Evolutionary conservation across 2,113 vertebrate genomes (phyloP).

Genomic region (Petroica traversi): DNA sequence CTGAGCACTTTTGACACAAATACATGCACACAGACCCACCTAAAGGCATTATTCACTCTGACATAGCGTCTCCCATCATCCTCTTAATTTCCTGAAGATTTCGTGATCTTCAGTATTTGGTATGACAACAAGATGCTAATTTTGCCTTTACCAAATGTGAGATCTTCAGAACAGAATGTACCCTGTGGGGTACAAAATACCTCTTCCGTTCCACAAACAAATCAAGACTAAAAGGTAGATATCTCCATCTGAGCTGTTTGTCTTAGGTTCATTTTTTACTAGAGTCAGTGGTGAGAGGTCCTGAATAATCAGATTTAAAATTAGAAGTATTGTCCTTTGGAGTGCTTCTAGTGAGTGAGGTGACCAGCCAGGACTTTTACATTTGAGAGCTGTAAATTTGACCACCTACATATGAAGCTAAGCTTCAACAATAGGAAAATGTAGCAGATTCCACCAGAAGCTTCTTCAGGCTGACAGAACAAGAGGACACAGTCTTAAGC

Average conservation of each 20-base stretch:
- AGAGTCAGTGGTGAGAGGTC: not conserved
- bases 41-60: not conserved
- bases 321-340: not conserved
- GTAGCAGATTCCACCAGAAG: not conserved
- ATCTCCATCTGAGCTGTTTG: not conserved
- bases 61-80: not conserved
- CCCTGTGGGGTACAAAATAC: not conserved
- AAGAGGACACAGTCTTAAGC: no score
- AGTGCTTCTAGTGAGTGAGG: not conserved
- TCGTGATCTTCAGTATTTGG: not conserved
- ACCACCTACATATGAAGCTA: not conserved
- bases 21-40: rapidly evolving
- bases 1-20: not conserved
- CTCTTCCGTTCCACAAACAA: not conserved
- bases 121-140: not conserved
- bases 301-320: not conserved
- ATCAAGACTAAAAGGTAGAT: not conserved
- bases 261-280: not conserved
- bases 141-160: not conserved
- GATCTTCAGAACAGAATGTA: not conserved
- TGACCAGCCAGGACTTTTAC: not conserved
- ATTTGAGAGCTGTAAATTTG: not conserved
- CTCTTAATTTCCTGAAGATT: not conserved
- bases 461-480: no score
- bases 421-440: not conserved